Conservation (phyloP, 2,888 invertebrate species). For the Xanthia togata region DNA sequence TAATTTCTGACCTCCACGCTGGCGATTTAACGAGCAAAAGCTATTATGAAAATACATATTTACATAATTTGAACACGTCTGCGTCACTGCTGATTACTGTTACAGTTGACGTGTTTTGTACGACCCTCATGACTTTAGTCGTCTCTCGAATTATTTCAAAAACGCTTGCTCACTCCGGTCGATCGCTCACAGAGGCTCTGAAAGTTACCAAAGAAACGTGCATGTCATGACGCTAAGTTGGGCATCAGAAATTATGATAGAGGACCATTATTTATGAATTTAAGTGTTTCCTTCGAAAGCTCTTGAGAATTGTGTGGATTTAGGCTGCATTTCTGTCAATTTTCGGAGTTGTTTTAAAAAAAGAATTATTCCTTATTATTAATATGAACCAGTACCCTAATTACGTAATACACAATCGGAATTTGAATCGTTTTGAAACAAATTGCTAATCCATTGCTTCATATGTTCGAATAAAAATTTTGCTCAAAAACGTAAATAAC, state of each 20-base stretch:
- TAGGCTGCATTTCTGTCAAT: not conserved
- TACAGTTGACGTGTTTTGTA: not conserved
- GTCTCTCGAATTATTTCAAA: slow-evolving; percentile 14
- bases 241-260: slow-evolving; percentile 3
- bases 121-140: not conserved
- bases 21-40: no score
- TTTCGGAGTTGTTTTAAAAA: no score
- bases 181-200: slow-evolving; percentile 11
- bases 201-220: not conserved
- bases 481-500: no score
- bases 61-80: not conserved
- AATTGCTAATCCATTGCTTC: no score
- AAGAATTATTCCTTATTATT: no score
- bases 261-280: slow-evolving; percentile 10
- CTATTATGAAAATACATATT: not conserved
- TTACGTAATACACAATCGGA: no score
- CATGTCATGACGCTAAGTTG: slow-evolving; percentile 31
- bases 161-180: slow-evolving; percentile 22
- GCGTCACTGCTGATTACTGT: not conserved
- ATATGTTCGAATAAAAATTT: no score
- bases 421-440: no score
- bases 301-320: not conserved
- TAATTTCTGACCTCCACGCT: no score
- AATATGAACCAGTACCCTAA: no score
- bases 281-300: not conserved